phyloP scores from a whole-genome alignment of 2,888 invertebrate species.

The Agriopis aurantiaria region DNA sequence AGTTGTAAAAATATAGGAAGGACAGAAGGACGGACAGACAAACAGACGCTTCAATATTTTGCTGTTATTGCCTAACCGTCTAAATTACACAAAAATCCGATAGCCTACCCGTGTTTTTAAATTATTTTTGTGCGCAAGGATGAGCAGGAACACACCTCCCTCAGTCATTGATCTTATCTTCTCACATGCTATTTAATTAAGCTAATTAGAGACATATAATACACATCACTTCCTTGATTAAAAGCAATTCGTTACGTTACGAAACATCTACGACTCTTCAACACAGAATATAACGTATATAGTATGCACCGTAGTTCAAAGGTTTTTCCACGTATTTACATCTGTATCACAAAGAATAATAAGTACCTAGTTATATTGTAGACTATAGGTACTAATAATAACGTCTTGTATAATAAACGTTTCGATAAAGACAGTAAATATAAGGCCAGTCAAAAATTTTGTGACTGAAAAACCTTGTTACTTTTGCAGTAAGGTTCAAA shows the following conservation, averaged over 20 bases:
- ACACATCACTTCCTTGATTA: constrained; percentile 38
- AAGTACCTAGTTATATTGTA: not conserved
- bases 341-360: constrained; percentile 1
- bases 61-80: too few species aligned
- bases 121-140: not conserved
- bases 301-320: not conserved
- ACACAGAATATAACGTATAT: not conserved
- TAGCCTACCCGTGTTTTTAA: not conserved
- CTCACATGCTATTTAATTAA: constrained; percentile 34
- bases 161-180: constrained; percentile 1
- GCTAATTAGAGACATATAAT: constrained; percentile 34
- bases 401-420: not conserved
- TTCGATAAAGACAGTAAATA: constrained; percentile 7
- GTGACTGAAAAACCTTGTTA: not conserved
- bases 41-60: too few species aligned
- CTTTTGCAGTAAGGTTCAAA: constrained; percentile 11
- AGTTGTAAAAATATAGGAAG: too few species aligned
- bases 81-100: not conserved
- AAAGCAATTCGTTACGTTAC: constrained; percentile 22
- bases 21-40: too few species aligned
- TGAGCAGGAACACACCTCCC: constrained; percentile 1
- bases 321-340: not conserved
- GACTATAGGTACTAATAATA: constrained; percentile 1
- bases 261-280: constrained; percentile 8
- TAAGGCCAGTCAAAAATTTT: not conserved